Conservation (phyloP, 2,113 vertebrate species). For the Mirza zaza region DNA sequence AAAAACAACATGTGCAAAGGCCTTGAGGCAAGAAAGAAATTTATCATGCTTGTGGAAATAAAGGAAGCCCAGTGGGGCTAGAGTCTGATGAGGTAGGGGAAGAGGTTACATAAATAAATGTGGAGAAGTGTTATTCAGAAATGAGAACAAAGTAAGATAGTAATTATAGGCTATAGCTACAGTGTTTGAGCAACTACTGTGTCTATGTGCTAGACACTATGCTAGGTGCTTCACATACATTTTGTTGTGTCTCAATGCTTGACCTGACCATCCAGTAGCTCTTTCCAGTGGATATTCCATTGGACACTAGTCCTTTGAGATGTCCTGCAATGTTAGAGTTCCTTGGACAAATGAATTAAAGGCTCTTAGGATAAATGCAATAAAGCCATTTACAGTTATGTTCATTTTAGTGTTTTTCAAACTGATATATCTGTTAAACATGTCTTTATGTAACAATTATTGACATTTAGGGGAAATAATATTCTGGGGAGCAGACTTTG, state of each 20-base stretch:
- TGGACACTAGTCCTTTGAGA: not conserved
- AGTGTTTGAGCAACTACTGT: not conserved
- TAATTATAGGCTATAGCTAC: not conserved
- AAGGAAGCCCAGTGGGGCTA: not conserved
- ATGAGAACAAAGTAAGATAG: not conserved
- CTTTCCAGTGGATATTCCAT: not conserved
- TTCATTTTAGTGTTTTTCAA: conserved; percentile 25
- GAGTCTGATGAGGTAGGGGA: not conserved
- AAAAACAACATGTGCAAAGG: not conserved
- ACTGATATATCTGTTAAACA: not conserved
- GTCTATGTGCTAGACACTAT: not conserved
- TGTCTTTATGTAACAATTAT: not conserved
- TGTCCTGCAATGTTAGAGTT: not conserved
- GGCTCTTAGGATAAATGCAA: not conserved
- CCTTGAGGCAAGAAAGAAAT: not conserved
- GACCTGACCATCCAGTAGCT: not conserved
- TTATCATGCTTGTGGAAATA: not conserved
- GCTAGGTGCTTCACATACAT: not conserved
- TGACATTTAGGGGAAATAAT: not conserved
- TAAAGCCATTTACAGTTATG: not conserved
- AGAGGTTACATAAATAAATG: not conserved
- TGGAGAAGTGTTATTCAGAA: not conserved
- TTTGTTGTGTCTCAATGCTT: not conserved
- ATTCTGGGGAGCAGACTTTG: not conserved
- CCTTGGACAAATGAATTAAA: conserved; percentile 18